A percentile compares a stretch with the other conserved stretches of the same genome.
These are phyloP conservation scores for Chionoecetes opilio DNA, from an alignment of 1,140 invertebrate genomes.

Conservation along the genomic window DNA sequence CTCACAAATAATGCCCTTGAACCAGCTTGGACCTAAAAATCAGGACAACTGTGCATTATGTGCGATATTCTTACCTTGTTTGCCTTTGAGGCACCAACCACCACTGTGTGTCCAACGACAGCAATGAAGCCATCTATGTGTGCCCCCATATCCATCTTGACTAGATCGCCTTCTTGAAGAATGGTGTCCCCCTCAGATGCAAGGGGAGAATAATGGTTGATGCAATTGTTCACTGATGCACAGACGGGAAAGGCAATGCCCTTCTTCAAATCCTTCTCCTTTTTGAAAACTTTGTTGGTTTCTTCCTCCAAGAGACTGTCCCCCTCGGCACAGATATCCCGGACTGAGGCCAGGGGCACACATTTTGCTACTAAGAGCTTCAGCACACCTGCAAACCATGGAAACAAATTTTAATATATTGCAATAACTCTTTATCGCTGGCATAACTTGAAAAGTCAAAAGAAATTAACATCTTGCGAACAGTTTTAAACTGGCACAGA, in stretches of 20 bases:
- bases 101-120: conserved; percentile 97
- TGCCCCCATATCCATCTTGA: conserved; percentile 99
- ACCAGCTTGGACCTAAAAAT: no score
- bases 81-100: conserved; percentile 91
- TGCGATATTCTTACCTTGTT: conserved; percentile 86
- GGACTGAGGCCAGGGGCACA: conserved; percentile 92
- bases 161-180: conserved; percentile 96
- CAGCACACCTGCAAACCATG: conserved; percentile 91
- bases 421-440: neutral
- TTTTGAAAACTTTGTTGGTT: conserved; percentile 98
- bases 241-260: conserved; percentile 99
- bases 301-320: conserved; percentile 95
- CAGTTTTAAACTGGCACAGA: no score
- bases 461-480: no score
- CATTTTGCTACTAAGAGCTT: conserved; percentile 95
- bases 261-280: conserved; percentile 99
- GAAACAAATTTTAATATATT: neutral
- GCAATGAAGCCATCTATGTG: conserved; percentile 99
- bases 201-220: conserved; percentile 99
- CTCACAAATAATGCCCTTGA: no score
- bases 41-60: no score
- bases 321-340: conserved; percentile 96
- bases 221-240: conserved; percentile 99
- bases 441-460: no score
- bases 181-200: conserved; percentile 95